These are phyloP conservation scores for Cirrhinus mrigala DNA, from an alignment of 2,797 vertebrate species.

Conservation along the genomic window DNA sequence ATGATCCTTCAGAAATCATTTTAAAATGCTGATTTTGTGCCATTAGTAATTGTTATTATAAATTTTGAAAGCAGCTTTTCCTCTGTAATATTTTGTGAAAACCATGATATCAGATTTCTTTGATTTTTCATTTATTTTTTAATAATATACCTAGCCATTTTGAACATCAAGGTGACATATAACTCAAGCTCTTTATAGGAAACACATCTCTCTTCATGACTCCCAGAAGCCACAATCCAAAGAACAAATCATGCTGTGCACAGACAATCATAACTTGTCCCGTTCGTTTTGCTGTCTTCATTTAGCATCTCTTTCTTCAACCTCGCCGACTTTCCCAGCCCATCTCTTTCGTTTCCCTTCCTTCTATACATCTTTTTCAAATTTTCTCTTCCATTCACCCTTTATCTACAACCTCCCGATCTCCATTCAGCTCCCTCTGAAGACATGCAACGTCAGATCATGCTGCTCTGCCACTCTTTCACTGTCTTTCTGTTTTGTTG, in stretches of 20 bases:
- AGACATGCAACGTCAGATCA: constrained; percentile 10
- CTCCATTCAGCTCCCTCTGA: constrained; percentile 20
- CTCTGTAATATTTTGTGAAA: not conserved
- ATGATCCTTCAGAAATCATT: not conserved
- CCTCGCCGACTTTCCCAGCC: not conserved
- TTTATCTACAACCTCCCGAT: not conserved
- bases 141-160: not conserved
- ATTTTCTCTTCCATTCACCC: constrained; percentile 19
- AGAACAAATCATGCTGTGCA: not conserved
- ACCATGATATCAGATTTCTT: not conserved
- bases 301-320: not conserved
- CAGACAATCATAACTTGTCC: not conserved
- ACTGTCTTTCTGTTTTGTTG: constrained; percentile 37
- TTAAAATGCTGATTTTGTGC: not conserved
- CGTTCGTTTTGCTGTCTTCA: not conserved
- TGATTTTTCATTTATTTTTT: not conserved
- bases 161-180: not conserved
- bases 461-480: constrained; percentile 13
- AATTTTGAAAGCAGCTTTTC: not conserved
- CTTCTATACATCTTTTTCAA: not conserved
- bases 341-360: not conserved
- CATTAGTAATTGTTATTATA: not conserved
- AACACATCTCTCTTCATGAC: not conserved
- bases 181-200: not conserved
- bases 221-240: constrained; percentile 15